A percentile compares a stretch with the other conserved stretches of the same genome.
phyloP scores from a whole-genome alignment of 2,888 invertebrate genomes.

The Platynereis dumerilii region DNA sequence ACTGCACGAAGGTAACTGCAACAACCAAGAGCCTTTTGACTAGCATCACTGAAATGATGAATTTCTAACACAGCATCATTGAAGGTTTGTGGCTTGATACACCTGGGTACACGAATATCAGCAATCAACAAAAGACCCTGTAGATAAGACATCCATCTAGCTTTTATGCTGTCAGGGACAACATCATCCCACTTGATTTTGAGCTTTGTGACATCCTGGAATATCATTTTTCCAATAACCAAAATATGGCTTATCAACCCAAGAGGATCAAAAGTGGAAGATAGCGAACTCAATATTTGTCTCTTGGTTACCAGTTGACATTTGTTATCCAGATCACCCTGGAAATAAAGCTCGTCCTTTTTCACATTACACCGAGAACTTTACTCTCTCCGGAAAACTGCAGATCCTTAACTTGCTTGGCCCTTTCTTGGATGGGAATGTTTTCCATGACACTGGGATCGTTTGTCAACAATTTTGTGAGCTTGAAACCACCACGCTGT shows the following conservation, averaged over 20 bases:
- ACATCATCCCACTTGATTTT: too few species aligned
- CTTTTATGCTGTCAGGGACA: too few species aligned
- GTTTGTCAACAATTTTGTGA: slow-evolving; percentile 12
- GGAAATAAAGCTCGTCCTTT: slow-evolving; percentile 7
- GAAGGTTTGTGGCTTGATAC: too few species aligned
- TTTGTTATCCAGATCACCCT: neutral
- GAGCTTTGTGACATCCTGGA: too few species aligned
- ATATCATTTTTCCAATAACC: too few species aligned
- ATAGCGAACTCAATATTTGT: too few species aligned
- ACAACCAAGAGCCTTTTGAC: slow-evolving; percentile 11
- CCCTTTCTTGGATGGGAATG: neutral
- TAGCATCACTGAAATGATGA: slow-evolving; percentile 23
- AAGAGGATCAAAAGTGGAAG: too few species aligned
- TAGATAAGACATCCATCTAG: too few species aligned
- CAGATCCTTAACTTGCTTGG: slow-evolving; percentile 8
- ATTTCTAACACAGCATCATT: slow-evolving; percentile 6
- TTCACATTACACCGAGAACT: slow-evolving; percentile 19
- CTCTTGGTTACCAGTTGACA: too few species aligned
- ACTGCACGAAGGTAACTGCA: slow-evolving; percentile 10
- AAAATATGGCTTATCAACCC: too few species aligned
- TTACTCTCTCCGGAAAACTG: neutral
- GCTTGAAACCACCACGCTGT: slow-evolving; percentile 11
- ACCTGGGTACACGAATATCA: too few species aligned
- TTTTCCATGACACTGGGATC: neutral
- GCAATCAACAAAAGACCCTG: too few species aligned